These are phyloP conservation scores for Grantiella picta DNA, from an alignment of 2,113 vertebrate genomes.

Conservation along the genomic window DNA sequence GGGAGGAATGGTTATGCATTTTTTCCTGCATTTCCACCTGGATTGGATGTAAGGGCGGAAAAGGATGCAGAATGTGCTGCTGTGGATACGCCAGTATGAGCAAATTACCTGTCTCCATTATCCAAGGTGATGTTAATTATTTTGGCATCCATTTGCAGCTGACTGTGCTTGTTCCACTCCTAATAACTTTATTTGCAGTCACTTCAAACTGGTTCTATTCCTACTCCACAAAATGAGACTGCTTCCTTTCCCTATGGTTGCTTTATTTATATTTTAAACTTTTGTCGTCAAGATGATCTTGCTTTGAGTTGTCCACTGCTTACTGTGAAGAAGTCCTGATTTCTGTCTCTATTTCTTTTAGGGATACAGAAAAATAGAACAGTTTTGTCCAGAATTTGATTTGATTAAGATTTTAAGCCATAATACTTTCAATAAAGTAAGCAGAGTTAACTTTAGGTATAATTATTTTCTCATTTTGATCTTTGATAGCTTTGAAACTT, in stretches of 20 bases:
- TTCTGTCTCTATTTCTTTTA: background rate
- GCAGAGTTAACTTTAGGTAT: background rate
- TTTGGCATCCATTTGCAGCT: background rate
- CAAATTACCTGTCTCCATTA: background rate
- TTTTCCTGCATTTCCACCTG: background rate
- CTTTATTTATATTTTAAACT: background rate
- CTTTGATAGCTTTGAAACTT: background rate
- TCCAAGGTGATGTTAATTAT: background rate
- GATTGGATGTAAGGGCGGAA: background rate
- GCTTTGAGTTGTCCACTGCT: background rate
- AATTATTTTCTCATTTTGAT: background rate
- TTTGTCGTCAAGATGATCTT: fast-evolving
- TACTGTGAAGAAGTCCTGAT: background rate
- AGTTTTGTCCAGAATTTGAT: background rate
- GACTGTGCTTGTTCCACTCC: background rate
- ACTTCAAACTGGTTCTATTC: background rate
- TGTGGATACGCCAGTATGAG: background rate
- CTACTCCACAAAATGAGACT: background rate
- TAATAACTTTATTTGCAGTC: background rate
- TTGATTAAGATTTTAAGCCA: background rate
- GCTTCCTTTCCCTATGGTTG: background rate
- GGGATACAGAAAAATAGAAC: background rate
- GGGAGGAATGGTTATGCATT: background rate
- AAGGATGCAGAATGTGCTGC: background rate
- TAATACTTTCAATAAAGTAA: background rate